Evolutionary conservation across 2,797 vertebrate genomes (phyloP).

Genomic region (Sebastiscus albofasciatus): DNA sequence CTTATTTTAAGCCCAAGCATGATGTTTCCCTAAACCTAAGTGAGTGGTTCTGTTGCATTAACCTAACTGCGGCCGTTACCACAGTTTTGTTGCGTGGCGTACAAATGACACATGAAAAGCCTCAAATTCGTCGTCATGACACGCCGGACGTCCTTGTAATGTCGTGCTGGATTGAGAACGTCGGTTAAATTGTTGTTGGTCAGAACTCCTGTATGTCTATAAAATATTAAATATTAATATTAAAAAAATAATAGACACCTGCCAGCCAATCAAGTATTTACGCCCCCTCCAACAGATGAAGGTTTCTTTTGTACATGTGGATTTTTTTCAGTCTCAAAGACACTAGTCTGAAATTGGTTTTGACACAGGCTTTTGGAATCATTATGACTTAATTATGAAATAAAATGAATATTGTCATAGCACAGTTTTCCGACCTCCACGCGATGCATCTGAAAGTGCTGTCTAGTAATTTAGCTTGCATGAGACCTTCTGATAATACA

Average conservation of each 20-base stretch:
- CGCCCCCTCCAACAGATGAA: not conserved
- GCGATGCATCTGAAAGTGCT: not conserved
- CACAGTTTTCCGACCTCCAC: not conserved
- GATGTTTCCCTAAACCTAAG: too few species aligned
- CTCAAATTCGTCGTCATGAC: too few species aligned
- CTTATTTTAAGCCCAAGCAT: too few species aligned
- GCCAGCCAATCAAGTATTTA: not conserved
- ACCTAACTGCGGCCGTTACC: too few species aligned
- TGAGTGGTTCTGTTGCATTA: too few species aligned
- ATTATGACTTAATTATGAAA: not conserved
- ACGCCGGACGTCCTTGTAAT: too few species aligned
- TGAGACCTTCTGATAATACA: not conserved
- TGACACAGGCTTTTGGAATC: not conserved
- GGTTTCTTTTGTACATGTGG: not conserved
- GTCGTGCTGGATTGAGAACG: too few species aligned
- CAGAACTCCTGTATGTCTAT: not conserved
- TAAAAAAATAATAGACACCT: not conserved
- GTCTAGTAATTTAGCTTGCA: too few species aligned
- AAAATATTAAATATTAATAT: not conserved
- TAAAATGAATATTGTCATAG: not conserved
- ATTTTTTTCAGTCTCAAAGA: not conserved
- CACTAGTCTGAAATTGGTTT: not conserved
- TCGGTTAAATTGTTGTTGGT: not conserved
- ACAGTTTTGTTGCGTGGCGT: too few species aligned
- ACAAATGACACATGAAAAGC: too few species aligned